A percentile compares a stretch with the other conserved stretches of the same genome.
Evolutionary conservation across 2,113 vertebrate genomes (phyloP).

Genomic region (Pelvicachromis taeniatus): DNA sequence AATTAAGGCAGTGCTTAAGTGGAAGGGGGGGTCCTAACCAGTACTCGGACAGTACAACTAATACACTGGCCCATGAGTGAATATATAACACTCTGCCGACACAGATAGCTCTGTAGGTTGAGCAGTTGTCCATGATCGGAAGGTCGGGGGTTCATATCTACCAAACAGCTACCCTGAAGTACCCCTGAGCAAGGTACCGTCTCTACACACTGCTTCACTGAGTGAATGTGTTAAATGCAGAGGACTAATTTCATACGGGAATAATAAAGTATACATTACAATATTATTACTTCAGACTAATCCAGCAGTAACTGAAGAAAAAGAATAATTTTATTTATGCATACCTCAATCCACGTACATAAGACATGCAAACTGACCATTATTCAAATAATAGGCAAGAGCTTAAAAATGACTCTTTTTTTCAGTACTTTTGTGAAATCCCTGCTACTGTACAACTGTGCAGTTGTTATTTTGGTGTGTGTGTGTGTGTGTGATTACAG

Average conservation of each 20-base stretch:
- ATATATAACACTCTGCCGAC: too few species aligned
- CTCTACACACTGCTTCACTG: too few species aligned
- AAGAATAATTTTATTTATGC: not conserved
- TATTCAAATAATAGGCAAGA: not conserved
- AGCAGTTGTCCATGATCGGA: too few species aligned
- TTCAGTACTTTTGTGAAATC: not conserved
- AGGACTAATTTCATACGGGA: too few species aligned
- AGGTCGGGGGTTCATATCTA: too few species aligned
- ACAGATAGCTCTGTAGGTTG: too few species aligned
- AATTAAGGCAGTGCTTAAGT: not conserved
- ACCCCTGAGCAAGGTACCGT: too few species aligned
- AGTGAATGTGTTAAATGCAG: too few species aligned
- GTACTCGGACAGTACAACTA: not conserved
- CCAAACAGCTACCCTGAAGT: too few species aligned
- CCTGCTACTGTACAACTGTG: not conserved
- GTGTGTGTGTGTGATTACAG: slow-evolving; percentile 8
- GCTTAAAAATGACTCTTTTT: not conserved
- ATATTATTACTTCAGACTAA: not conserved
- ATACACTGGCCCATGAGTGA: not conserved
- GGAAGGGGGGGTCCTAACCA: not conserved
- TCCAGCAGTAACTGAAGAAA: not conserved
- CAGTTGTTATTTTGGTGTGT: slow-evolving; percentile 53
- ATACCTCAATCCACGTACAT: not conserved
- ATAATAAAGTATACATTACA: too few species aligned
- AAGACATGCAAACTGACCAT: not conserved